A percentile compares a stretch with the other conserved stretches of the same genome.
phyloP scores from a whole-genome alignment of 2,113 vertebrate species.

The Turdus rufiventris region DNA sequence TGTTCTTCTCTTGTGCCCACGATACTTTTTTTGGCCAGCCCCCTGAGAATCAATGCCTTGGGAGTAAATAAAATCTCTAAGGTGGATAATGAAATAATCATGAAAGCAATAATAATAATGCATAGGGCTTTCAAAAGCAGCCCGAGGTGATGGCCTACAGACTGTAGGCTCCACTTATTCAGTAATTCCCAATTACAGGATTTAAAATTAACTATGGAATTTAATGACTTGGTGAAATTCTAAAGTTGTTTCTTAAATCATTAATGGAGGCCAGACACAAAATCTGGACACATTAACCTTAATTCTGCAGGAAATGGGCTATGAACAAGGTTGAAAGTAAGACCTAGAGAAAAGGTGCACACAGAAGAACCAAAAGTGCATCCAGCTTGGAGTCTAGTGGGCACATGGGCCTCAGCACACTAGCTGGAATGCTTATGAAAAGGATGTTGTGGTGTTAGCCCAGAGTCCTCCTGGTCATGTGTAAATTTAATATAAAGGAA shows the following conservation, averaged over 20 bases:
- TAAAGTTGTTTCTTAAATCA: background rate
- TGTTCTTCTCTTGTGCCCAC: background rate
- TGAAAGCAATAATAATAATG: background rate
- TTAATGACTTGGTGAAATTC: background rate
- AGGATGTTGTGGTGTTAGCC: background rate
- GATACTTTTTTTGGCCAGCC: background rate
- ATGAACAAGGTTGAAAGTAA: background rate
- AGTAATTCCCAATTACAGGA: background rate
- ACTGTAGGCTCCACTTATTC: background rate
- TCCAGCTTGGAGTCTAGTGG: background rate
- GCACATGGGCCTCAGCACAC: fast-evolving
- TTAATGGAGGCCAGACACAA: background rate
- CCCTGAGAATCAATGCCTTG: background rate
- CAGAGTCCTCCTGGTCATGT: background rate
- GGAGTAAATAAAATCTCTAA: background rate
- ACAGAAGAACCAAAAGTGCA: background rate
- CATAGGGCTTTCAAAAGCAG: background rate
- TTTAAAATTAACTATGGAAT: background rate
- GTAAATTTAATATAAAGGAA: background rate
- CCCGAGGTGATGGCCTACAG: background rate
- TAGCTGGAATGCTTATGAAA: background rate
- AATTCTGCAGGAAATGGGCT: background rate
- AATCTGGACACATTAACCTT: background rate
- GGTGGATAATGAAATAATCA: background rate
- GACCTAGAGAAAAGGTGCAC: background rate